Conservation (phyloP, 2,888 invertebrate species). For the Hirtodrosophila alboralis region DNA sequence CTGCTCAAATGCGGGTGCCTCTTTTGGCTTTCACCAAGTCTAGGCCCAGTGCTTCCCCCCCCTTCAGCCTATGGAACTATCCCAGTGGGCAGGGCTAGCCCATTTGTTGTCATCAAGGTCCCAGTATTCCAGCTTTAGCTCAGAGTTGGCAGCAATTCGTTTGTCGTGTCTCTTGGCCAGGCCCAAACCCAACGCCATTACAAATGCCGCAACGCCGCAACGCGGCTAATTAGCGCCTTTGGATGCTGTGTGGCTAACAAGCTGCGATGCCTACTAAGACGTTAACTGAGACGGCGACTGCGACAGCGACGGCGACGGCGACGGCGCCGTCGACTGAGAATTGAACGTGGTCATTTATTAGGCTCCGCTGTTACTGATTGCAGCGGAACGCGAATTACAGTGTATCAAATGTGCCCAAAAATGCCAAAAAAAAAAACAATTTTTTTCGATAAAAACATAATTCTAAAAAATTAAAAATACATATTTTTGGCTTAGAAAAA, state of each 20-base stretch:
- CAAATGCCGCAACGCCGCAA: constrained; percentile 55
- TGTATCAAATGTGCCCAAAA: too few relatives aligned
- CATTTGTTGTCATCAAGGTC: constrained; percentile 38
- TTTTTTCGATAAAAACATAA: too few relatives aligned
- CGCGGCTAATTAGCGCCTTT: constrained; percentile 70
- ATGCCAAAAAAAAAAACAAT: too few relatives aligned
- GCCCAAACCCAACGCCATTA: constrained; percentile 42
- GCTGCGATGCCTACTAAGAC: constrained; percentile 28
- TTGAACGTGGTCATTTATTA: constrained; percentile 60
- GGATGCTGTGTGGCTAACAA: constrained; percentile 45
- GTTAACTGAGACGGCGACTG: constrained; percentile 1
- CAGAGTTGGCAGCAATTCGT: constrained; percentile 37
- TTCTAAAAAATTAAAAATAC: too few relatives aligned
- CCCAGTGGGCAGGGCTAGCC: constrained; percentile 9
- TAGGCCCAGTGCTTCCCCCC: too few relatives aligned
- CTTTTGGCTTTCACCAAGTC: constrained; percentile 20
- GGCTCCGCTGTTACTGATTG: constrained; percentile 36
- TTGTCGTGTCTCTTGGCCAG: constrained; percentile 27
- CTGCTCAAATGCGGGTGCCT: constrained; percentile 43
- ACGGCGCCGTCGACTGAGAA: constrained; percentile 1
- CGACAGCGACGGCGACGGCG: neutral
- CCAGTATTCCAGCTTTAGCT: constrained; percentile 3
- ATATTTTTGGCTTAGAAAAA: too few relatives aligned
- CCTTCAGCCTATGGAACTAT: neutral
- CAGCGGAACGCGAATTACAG: constrained; percentile 7